A percentile compares a stretch with the other conserved stretches of the same genome.
Evolutionary conservation across 2,797 vertebrate species (phyloP).

Genomic region (Furcifer pardalis): DNA sequence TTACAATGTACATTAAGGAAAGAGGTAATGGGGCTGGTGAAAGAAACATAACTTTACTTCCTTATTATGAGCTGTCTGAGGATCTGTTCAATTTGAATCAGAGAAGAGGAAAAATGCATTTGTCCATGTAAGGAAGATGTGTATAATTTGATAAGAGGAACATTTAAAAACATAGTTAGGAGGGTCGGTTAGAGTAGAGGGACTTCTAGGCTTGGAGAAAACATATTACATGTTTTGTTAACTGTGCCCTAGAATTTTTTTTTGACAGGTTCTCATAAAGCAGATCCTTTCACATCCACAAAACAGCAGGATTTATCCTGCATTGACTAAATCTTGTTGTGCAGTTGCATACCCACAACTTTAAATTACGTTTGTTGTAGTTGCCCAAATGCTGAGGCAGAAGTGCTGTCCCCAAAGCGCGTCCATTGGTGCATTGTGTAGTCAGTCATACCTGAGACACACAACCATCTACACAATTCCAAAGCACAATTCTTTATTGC

Average conservation of each 20-base stretch:
- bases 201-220: neutral
- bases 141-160: neutral
- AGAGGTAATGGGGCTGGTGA: neutral
- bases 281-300: neutral
- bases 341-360: too few relatives aligned
- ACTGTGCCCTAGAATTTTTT: accelerated
- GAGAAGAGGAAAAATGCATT: neutral
- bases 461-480: too few relatives aligned
- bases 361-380: too few relatives aligned
- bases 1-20: neutral
- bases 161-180: neutral
- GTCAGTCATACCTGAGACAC: too few relatives aligned
- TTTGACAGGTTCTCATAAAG: neutral
- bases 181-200: neutral
- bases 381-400: too few relatives aligned
- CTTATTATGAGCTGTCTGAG: neutral
- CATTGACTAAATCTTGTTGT: too few relatives aligned
- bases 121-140: neutral
- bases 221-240: neutral
- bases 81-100: neutral
- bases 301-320: neutral
- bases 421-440: too few relatives aligned
- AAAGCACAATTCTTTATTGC: too few relatives aligned
- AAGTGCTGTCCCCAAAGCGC: too few relatives aligned
- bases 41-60: neutral